Conservation (phyloP, 2,113 vertebrate genomes). For the Steatornis caripensis region DNA sequence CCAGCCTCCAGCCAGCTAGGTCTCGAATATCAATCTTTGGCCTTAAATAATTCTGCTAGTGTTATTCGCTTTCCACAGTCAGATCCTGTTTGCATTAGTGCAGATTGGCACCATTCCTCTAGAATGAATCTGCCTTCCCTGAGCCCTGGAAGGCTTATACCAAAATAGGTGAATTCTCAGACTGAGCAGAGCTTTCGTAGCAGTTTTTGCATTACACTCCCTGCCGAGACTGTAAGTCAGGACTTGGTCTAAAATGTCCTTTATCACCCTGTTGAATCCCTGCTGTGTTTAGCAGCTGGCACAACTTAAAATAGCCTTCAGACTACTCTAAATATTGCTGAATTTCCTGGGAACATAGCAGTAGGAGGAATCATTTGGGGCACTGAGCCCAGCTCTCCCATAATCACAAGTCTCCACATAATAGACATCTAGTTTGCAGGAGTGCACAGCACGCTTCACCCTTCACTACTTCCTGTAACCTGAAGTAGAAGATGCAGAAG, state of each 20-base stretch:
- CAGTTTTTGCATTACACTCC: not conserved
- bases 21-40: not conserved
- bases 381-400: not conserved
- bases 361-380: not conserved
- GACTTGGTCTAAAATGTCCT: conserved; percentile 38
- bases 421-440: not conserved
- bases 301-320: conserved; percentile 51
- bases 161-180: conserved; percentile 5
- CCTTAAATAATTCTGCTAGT: conserved; percentile 13
- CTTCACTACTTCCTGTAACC: not conserved
- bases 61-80: not conserved
- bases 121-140: not conserved
- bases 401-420: not conserved
- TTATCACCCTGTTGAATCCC: conserved; percentile 30
- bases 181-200: not conserved
- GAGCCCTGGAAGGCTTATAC: not conserved
- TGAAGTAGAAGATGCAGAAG: not conserved
- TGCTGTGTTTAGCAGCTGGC: conserved; percentile 55
- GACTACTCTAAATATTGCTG: not conserved
- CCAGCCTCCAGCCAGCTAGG: not conserved
- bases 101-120: not conserved
- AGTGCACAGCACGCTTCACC: not conserved
- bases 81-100: not conserved
- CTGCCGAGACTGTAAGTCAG: not conserved
- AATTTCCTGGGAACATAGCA: not conserved